Evolutionary conservation across 1,140 invertebrate species (phyloP).

Genomic region (Drosophila aff.): DNA sequence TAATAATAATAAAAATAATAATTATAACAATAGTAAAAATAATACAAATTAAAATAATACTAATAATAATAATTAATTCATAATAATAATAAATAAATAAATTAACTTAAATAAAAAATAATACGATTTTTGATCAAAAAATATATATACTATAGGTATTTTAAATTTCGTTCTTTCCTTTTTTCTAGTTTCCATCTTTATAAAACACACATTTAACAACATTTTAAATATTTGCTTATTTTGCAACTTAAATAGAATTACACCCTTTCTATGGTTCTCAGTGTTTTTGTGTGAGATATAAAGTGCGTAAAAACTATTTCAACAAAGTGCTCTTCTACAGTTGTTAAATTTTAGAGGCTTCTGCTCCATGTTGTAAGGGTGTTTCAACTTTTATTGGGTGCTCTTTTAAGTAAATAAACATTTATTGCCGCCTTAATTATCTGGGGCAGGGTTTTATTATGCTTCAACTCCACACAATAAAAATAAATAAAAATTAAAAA

Average conservation of each 20-base stretch:
- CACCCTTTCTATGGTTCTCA: background rate
- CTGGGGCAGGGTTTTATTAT: background rate
- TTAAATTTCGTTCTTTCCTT: too few relatives aligned
- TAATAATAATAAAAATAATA: too few relatives aligned
- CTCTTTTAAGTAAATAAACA: constrained; percentile 22
- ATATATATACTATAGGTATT: too few relatives aligned
- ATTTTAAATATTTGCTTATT: background rate
- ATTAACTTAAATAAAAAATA: too few relatives aligned
- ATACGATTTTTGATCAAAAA: too few relatives aligned
- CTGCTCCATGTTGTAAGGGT: background rate
- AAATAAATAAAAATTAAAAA: background rate
- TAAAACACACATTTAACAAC: too few relatives aligned
- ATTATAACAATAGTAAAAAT: too few relatives aligned
- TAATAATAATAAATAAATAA: too few relatives aligned
- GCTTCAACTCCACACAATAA: background rate
- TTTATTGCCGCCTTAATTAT: constrained; percentile 18
- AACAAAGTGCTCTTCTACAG: constrained; percentile 18
- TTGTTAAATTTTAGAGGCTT: constrained; percentile 11
- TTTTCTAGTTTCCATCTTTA: too few relatives aligned
- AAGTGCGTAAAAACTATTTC: constrained; percentile 6
- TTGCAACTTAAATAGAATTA: background rate
- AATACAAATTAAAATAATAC: too few relatives aligned
- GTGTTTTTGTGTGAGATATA: background rate
- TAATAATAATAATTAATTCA: too few relatives aligned
- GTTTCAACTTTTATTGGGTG: constrained; percentile 9